phyloP scores from a whole-genome alignment of 2,888 invertebrate genomes.

The Spisula subtruncata region DNA sequence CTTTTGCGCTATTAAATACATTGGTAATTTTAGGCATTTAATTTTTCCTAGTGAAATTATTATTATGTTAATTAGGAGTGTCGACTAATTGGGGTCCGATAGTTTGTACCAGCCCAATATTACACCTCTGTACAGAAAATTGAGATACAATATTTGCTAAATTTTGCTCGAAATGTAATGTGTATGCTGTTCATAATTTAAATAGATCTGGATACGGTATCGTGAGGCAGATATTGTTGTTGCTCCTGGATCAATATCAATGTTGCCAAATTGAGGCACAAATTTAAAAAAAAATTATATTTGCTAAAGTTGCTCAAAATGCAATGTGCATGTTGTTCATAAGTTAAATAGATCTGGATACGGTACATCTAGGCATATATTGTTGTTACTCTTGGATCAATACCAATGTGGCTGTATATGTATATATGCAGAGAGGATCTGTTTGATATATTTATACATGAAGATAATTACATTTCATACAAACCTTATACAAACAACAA shows the following conservation, averaged over 20 bases:
- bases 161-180: too few species aligned
- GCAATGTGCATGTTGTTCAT: background rate
- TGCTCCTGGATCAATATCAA: background rate
- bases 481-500: background rate
- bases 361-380: background rate
- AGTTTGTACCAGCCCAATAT: too few species aligned
- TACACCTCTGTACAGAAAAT: too few species aligned
- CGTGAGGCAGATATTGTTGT: background rate
- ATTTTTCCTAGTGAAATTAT: too few species aligned
- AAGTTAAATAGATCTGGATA: background rate
- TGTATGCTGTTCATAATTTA: background rate
- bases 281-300: too few species aligned
- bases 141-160: too few species aligned
- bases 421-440: background rate
- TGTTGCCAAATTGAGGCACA: background rate
- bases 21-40: too few species aligned
- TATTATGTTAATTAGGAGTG: too few species aligned
- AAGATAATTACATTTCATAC: conserved; percentile 16
- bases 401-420: background rate
- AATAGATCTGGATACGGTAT: background rate
- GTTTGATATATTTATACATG: background rate
- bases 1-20: too few species aligned
- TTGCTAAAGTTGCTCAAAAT: too few species aligned
- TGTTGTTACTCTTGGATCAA: background rate
- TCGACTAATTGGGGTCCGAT: too few species aligned